Conservation (phyloP, 2,888 invertebrate genomes). For the Syrphus vitripennis region DNA sequence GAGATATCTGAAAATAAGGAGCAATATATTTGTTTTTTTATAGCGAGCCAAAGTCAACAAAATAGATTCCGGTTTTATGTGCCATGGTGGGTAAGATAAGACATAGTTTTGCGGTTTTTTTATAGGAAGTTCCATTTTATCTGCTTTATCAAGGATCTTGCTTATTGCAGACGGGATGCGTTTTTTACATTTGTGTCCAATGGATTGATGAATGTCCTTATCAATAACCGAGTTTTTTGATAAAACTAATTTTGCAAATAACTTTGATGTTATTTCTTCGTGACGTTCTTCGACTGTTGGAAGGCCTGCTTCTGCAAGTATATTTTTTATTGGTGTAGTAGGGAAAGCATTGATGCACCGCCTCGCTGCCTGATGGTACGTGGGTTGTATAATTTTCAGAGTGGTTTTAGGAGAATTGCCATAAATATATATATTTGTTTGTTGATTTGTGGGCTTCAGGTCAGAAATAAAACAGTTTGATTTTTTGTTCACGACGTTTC, state of each 20-base stretch:
- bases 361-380: slow-evolving; percentile 32
- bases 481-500: no score
- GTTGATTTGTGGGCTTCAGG: no score
- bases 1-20: no score
- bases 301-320: slow-evolving; percentile 40
- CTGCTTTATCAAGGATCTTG: not conserved
- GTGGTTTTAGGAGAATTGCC: slow-evolving; percentile 22
- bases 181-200: slow-evolving; percentile 19
- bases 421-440: no score
- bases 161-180: not conserved
- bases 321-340: slow-evolving; percentile 37
- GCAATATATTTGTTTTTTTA: not conserved
- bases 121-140: not conserved
- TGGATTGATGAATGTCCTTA: not conserved
- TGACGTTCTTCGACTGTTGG: slow-evolving; percentile 5
- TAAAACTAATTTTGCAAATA: not conserved
- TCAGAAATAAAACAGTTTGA: no score
- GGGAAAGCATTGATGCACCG: slow-evolving; percentile 42
- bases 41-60: not conserved
- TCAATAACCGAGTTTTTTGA: not conserved
- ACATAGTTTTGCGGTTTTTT: not conserved
- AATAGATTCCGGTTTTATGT: not conserved
- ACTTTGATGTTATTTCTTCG: not conserved
- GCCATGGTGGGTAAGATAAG: slow-evolving; percentile 4
- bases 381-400: slow-evolving; percentile 15